Base-by-base conservation (phyloP, 2,797 vertebrate species). In the Ammospiza maritima region DNA sequence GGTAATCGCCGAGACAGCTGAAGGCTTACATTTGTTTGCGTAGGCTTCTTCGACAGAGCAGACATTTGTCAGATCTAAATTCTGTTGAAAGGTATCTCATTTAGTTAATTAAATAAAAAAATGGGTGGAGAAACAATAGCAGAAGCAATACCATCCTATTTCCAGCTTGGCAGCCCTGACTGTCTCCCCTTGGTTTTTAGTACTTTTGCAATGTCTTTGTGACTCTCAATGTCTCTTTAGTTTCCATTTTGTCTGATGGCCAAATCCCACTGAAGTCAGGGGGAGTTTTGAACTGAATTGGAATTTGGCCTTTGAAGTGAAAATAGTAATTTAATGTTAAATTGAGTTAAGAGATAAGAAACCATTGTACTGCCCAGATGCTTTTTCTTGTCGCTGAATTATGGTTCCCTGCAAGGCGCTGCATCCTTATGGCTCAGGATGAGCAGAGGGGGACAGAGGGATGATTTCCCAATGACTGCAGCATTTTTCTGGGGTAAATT, bases 1-100 rank as follows among this genome's bases (percentile, higher is more conserved):
- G 88, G 47, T 89, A 89, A 94, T 87, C 90, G 73, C 84, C 0
- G 0, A 77, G 90, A 94, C 93, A 94, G 92, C 95, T 96, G 94
- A 95, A 94, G 92, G 78, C 84, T 85, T 85, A 38, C 64, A 57
- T 90, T 70, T 82, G 77, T 95, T 93, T 79, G 64, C 8, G 7
- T 88, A 77, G 74, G 86, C 64, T 90, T 44, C 86, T 89, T 48
- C 1, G 0, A 15, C 71, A 74, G 66, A 86, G n/a, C 62, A 91
- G 88, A 26, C 93, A 71, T 89, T 88, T 93, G 93, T 90, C 91
- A 70, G 70, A 66, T 76, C 34, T 72, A 60, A 95, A 86, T 86
- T 88, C 95, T 90, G 80, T 79, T 92, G 90, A 93, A 95, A 95
- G 88, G 80, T 90, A 62, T 90, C 92, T 95, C 45, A 0, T 90